These are phyloP conservation scores for Neomicropteryx cornuta DNA, from an alignment of 1,140 invertebrate genomes.

Conservation along the genomic window DNA sequence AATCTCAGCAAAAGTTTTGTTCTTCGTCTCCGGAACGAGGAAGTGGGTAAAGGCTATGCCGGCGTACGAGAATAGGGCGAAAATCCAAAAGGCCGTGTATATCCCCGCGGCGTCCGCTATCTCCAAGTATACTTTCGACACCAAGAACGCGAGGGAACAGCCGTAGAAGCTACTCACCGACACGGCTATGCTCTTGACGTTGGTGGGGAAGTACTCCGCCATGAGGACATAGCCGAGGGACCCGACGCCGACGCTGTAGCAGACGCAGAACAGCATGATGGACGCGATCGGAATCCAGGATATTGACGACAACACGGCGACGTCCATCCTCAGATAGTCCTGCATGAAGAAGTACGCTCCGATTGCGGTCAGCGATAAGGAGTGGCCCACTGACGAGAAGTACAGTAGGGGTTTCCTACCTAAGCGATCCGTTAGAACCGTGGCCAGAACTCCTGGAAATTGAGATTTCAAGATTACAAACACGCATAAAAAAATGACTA, in stretches of 20 bases:
- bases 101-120: constrained; percentile 35
- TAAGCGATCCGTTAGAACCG: constrained; percentile 43
- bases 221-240: constrained; percentile 48
- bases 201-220: constrained; percentile 44
- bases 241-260: constrained; percentile 37
- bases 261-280: constrained; percentile 24
- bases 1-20: constrained; percentile 32
- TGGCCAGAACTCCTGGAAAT: constrained; percentile 38
- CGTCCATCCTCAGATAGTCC: constrained; percentile 3
- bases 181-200: constrained; percentile 39
- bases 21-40: constrained; percentile 36
- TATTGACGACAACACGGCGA: constrained; percentile 17
- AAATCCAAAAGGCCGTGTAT: constrained; percentile 48
- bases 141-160: constrained; percentile 43
- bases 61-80: constrained; percentile 38
- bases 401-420: constrained; percentile 46
- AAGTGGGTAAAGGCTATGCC: constrained; percentile 26
- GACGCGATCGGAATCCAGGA: constrained; percentile 25
- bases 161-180: constrained; percentile 26
- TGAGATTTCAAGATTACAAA: too few relatives aligned
- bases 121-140: constrained; percentile 42
- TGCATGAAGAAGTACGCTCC: constrained; percentile 30
- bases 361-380: constrained; percentile 27
- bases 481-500: too few relatives aligned
- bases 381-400: constrained; percentile 33